Conservation (phyloP, 2,113 vertebrate genomes). For the Plectropomus leopardus region DNA sequence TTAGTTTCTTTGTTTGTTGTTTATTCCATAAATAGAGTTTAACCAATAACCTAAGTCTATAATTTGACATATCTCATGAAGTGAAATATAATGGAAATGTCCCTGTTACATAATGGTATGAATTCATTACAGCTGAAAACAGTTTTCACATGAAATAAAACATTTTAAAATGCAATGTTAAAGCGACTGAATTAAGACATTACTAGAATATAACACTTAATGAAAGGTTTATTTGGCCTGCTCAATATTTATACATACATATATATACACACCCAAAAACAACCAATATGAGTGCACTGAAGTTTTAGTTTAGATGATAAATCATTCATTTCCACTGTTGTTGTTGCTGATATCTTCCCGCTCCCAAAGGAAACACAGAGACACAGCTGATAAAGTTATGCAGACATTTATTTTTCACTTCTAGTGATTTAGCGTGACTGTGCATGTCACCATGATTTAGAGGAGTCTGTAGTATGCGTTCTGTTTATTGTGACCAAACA, state of each 20-base stretch:
- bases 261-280: neutral
- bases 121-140: neutral
- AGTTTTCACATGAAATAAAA: neutral
- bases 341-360: slow-evolving; percentile 88
- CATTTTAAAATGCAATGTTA: slow-evolving; percentile 20
- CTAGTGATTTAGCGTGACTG: slow-evolving; percentile 98
- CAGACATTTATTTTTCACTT: slow-evolving; percentile 95
- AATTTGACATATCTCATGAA: slow-evolving; percentile 14
- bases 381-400: slow-evolving; percentile 94
- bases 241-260: slow-evolving; percentile 6
- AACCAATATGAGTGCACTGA: slow-evolving; percentile 26
- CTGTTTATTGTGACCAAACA: slow-evolving; percentile 99
- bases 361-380: slow-evolving; percentile 92
- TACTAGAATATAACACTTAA: slow-evolving; percentile 6
- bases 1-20: too few species aligned
- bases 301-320: slow-evolving; percentile 52
- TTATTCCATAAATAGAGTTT: neutral
- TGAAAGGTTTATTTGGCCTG: slow-evolving; percentile 15
- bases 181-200: slow-evolving; percentile 1
- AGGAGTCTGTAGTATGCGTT: slow-evolving; percentile 90
- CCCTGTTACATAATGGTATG: neutral
- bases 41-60: neutral
- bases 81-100: neutral
- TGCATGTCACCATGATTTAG: slow-evolving; percentile 98
- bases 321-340: slow-evolving; percentile 65